These are phyloP conservation scores for Oophaga pumilio DNA, from an alignment of 2,113 vertebrate species.

Conservation along the genomic window DNA sequence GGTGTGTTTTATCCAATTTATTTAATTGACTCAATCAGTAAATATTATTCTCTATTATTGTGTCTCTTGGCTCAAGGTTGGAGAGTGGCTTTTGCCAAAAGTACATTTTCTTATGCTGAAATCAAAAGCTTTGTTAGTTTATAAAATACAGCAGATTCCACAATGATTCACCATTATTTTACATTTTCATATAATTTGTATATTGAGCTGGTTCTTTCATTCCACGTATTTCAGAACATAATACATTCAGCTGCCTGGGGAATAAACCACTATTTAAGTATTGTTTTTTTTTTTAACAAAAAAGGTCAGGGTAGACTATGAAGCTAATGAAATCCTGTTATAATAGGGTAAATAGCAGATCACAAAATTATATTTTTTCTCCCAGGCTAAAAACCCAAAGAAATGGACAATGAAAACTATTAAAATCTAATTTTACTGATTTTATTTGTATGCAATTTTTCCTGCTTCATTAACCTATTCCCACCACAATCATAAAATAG, in stretches of 20 bases:
- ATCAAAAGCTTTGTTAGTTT: conserved; percentile 43
- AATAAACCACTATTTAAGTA: conserved; percentile 4
- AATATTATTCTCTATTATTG: conserved; percentile 44
- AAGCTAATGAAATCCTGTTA: not conserved
- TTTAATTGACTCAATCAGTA: conserved; percentile 31
- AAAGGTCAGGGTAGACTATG: not conserved
- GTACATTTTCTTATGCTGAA: conserved; percentile 20
- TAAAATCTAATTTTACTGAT: too few relatives aligned
- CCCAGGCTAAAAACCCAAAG: too few relatives aligned
- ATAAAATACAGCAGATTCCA: conserved; percentile 25
- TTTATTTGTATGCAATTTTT: too few relatives aligned
- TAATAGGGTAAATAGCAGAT: not conserved
- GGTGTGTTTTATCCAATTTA: conserved; percentile 12
- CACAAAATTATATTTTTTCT: too few relatives aligned
- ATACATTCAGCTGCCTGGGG: not conserved
- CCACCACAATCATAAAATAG: too few relatives aligned
- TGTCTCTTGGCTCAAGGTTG: conserved; percentile 39
- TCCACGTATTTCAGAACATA: not conserved
- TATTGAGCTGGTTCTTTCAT: not conserved
- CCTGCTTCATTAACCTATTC: too few relatives aligned
- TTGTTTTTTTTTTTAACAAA: not conserved
- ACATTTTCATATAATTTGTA: not conserved
- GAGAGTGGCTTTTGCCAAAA: conserved; percentile 14
- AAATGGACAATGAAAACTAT: too few relatives aligned
- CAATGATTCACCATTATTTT: conserved; percentile 14